phyloP scores from a whole-genome alignment of 2,888 invertebrate genomes.

The Drosophila meridionalis region DNA sequence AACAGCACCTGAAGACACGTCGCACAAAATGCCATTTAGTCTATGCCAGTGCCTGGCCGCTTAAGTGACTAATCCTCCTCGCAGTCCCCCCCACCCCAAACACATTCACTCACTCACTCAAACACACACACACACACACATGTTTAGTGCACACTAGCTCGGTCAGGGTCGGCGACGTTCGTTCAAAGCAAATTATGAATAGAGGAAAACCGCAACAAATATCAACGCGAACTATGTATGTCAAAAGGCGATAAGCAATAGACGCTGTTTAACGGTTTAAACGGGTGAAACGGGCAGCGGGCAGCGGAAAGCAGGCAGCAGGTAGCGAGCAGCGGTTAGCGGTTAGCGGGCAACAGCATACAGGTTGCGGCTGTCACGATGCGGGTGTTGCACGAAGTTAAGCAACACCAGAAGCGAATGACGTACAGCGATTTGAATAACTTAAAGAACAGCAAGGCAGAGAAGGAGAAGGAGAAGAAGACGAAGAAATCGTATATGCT shows the following conservation, averaged over 20 bases:
- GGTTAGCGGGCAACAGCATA: not conserved
- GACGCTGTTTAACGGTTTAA: constrained; percentile 3
- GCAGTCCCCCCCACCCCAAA: not conserved
- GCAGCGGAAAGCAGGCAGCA: not conserved
- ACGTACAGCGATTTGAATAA: not conserved
- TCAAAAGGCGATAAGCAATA: constrained; percentile 37
- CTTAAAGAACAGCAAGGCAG: not conserved
- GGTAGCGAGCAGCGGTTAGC: not conserved
- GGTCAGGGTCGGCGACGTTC: constrained; percentile 27
- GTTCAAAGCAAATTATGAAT: constrained; percentile 29
- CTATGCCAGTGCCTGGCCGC: constrained; percentile 50
- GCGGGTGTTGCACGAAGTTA: not conserved
- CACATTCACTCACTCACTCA: not conserved
- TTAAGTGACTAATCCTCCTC: constrained; percentile 27
- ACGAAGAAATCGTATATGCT: not conserved
- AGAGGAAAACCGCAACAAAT: constrained; percentile 41
- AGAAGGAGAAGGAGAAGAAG: not conserved
- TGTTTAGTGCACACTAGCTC: not conserved
- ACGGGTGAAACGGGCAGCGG: not conserved
- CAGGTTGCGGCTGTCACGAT: not conserved
- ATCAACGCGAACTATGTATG: constrained; percentile 33
- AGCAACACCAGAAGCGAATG: not conserved
- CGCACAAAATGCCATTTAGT: constrained; percentile 63
- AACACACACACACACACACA: not conserved
- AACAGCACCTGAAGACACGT: constrained; percentile 25